These are phyloP conservation scores for Cariama cristata DNA, from an alignment of 2,113 vertebrate genomes.

Conservation along the genomic window DNA sequence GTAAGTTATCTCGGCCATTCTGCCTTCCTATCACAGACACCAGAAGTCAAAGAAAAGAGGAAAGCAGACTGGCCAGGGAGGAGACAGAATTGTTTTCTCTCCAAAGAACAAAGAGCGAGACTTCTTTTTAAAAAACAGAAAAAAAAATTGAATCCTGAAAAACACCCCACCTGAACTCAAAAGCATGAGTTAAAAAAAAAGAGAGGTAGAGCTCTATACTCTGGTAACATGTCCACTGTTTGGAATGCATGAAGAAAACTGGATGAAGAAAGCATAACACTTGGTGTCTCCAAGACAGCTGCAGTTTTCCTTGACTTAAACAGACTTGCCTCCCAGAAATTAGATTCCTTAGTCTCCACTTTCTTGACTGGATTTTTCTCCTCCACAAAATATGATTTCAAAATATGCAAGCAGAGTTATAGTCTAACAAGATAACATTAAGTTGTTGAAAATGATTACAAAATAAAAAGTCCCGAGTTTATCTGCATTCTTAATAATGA, in stretches of 20 bases:
- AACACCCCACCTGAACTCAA: not conserved
- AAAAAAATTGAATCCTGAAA: not conserved
- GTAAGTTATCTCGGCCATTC: not conserved
- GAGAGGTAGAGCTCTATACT: not conserved
- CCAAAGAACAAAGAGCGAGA: not conserved
- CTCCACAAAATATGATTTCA: not conserved
- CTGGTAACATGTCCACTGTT: rapidly evolving
- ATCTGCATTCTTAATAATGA: not conserved
- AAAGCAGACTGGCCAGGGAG: not conserved
- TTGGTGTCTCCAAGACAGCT: not conserved
- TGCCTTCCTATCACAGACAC: not conserved
- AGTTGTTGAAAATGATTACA: not conserved
- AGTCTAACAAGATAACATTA: not conserved
- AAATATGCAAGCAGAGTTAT: not conserved
- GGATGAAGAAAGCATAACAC: not conserved
- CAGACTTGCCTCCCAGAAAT: not conserved
- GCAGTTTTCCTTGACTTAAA: not conserved
- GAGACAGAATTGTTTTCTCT: not conserved
- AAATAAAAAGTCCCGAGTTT: not conserved
- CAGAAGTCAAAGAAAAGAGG: not conserved
- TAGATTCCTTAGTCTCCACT: not conserved
- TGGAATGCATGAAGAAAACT: not conserved
- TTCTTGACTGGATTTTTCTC: not conserved
- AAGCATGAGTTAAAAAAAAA: not conserved
- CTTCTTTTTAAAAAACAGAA: not conserved